phyloP scores from a whole-genome alignment of 2,113 vertebrate genomes.

The Dascyllus trimaculatus region DNA sequence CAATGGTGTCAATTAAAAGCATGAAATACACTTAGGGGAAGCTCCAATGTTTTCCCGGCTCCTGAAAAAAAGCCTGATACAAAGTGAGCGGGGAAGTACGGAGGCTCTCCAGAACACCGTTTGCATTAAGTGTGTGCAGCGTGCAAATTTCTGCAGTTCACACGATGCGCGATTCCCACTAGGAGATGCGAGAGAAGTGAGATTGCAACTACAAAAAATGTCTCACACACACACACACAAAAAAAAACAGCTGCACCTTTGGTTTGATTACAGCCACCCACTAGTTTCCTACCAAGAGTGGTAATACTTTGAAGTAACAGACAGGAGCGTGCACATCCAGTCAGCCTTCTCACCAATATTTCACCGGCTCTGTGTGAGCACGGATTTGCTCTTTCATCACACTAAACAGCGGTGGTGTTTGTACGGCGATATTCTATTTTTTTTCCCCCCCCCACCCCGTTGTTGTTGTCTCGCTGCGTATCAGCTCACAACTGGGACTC shows the following conservation, averaged over 20 bases:
- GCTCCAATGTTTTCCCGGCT: slow-evolving; percentile 51
- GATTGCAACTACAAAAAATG: slow-evolving; percentile 14
- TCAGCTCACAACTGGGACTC: slow-evolving; percentile 62
- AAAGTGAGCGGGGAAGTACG: slow-evolving; percentile 47
- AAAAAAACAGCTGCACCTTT: slow-evolving; percentile 12
- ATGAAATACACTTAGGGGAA: slow-evolving; percentile 78
- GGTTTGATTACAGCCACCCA: slow-evolving; percentile 45
- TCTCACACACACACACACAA: background rate
- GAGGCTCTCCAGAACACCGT: slow-evolving; percentile 52
- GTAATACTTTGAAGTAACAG: slow-evolving; percentile 56
- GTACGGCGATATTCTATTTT: slow-evolving; percentile 35
- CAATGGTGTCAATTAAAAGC: slow-evolving; percentile 82
- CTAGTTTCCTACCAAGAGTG: slow-evolving; percentile 33
- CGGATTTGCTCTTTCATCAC: slow-evolving; percentile 63
- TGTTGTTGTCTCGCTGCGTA: slow-evolving; percentile 54
- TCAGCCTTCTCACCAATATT: slow-evolving; percentile 39
- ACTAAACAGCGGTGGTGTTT: slow-evolving; percentile 59
- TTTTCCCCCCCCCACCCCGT: background rate
- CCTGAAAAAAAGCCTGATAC: slow-evolving; percentile 51
- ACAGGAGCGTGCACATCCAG: slow-evolving; percentile 24
- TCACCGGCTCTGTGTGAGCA: slow-evolving; percentile 14
- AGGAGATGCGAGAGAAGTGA: slow-evolving; percentile 5
- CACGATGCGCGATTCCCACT: background rate
- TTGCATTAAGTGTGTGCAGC: slow-evolving; percentile 40
- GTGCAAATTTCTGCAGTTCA: slow-evolving; percentile 18